Conservation (phyloP, 2,113 vertebrate species). For the Channa maculata region DNA sequence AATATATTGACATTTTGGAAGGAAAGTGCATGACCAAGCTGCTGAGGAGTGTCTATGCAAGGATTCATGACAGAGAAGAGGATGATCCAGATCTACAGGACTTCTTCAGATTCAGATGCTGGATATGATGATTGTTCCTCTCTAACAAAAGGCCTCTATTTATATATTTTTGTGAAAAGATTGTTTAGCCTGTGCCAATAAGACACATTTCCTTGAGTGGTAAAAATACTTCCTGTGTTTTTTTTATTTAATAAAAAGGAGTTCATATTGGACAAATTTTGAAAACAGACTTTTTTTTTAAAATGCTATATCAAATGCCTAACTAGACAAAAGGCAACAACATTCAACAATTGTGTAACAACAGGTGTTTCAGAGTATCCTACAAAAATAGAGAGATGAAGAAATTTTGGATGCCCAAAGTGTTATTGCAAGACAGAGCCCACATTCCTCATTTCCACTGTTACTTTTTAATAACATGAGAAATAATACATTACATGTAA, state of each 20-base stretch:
- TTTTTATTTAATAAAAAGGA: no score
- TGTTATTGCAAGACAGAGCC: constrained; percentile 7
- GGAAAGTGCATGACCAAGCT: constrained; percentile 72
- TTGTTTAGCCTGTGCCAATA: background rate
- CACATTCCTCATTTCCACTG: constrained; percentile 5
- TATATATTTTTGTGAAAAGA: background rate
- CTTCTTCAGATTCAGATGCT: constrained; percentile 81
- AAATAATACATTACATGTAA: background rate
- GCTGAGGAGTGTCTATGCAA: constrained; percentile 72
- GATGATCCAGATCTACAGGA: constrained; percentile 79
- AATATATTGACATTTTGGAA: constrained; percentile 76
- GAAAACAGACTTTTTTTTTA: no score
- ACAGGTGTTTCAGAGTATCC: constrained; percentile 6
- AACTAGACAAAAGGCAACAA: no score
- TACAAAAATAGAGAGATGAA: constrained; percentile 24
- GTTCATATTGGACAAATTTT: no score
- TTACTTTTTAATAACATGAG: background rate
- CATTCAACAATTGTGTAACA: constrained; percentile 2
- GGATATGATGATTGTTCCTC: constrained; percentile 63
- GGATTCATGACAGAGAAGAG: constrained; percentile 72
- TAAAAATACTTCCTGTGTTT: background rate
- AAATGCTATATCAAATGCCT: no score
- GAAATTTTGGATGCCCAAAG: constrained; percentile 1
- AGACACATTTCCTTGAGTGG: background rate
- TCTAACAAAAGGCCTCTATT: background rate